Conservation (phyloP, 1,140 invertebrate species). For the Coboldia fuscipes region DNA sequence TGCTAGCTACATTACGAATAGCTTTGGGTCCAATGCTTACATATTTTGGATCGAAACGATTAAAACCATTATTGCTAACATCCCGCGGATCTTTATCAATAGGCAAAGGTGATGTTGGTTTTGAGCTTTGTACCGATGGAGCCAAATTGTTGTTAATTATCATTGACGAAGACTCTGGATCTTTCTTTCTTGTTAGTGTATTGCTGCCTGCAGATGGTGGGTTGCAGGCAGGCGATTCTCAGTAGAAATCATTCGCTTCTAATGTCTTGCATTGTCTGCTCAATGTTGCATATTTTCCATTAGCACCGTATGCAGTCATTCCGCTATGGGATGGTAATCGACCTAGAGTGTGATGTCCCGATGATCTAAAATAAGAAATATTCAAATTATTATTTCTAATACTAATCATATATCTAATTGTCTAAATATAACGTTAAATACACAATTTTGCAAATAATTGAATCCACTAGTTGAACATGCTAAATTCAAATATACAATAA, state of each 20-base stretch:
- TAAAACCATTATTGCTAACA: slow-evolving; percentile 24
- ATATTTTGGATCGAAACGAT: slow-evolving; percentile 36
- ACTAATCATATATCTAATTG: too few relatives aligned
- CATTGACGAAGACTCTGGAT: not conserved
- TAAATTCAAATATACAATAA: too few relatives aligned
- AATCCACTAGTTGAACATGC: too few relatives aligned
- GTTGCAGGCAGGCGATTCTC: slow-evolving; percentile 44
- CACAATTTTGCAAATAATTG: too few relatives aligned
- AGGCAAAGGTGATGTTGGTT: not conserved
- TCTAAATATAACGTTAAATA: too few relatives aligned
- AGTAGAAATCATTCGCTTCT: slow-evolving; percentile 87
- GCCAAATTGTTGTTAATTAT: not conserved
- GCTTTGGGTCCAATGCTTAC: slow-evolving; percentile 34
- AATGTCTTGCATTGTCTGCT: slow-evolving; percentile 87
- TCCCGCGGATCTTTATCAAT: slow-evolving; percentile 16
- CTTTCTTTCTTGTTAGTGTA: not conserved
- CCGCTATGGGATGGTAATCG: slow-evolving; percentile 22
- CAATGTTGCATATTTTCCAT: slow-evolving; percentile 71
- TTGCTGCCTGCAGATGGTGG: slow-evolving; percentile 20
- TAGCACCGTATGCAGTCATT: slow-evolving; percentile 19
- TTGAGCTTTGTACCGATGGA: not conserved
- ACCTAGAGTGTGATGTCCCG: slow-evolving; percentile 26
- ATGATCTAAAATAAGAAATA: slow-evolving; percentile 4
- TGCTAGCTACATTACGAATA: slow-evolving; percentile 18
- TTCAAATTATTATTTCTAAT: not conserved